phyloP scores from a whole-genome alignment of 2,797 vertebrate genomes.

The Fringilla coelebs region DNA sequence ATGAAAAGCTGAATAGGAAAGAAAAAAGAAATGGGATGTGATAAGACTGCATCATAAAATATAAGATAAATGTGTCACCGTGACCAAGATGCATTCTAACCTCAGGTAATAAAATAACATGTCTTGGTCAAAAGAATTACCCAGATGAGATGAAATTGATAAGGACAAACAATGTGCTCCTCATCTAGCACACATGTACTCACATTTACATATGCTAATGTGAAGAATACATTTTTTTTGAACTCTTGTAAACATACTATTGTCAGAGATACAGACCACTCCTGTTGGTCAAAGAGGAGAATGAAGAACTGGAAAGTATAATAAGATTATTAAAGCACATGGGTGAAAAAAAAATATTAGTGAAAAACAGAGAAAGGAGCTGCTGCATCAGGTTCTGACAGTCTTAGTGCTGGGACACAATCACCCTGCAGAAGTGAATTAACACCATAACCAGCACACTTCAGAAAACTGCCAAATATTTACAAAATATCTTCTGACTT shows the following conservation, averaged over 20 bases:
- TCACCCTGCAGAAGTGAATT: not conserved
- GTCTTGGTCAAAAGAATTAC: not conserved
- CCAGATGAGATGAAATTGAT: not conserved
- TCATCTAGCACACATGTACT: not conserved
- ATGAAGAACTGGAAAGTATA: not conserved
- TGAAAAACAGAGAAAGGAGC: not conserved
- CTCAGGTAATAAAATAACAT: conserved; percentile 19
- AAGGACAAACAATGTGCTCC: not conserved
- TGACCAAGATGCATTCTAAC: not conserved
- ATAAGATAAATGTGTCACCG: conserved; percentile 10
- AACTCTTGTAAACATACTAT: not conserved
- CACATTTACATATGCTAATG: not conserved
- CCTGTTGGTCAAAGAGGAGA: not conserved
- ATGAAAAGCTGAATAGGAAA: conserved; percentile 3
- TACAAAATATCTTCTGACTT: not conserved
- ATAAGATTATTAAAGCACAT: not conserved
- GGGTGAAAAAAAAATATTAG: not conserved
- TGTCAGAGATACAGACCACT: not conserved
- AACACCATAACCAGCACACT: not conserved
- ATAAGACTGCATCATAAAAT: conserved; percentile 51
- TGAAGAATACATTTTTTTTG: not conserved
- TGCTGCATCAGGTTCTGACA: not conserved
- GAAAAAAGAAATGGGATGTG: conserved; percentile 8
- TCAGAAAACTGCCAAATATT: not conserved
- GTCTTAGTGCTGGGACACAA: not conserved